phyloP scores from a whole-genome alignment of 2,888 invertebrate species.

The Branchellion lobata region DNA sequence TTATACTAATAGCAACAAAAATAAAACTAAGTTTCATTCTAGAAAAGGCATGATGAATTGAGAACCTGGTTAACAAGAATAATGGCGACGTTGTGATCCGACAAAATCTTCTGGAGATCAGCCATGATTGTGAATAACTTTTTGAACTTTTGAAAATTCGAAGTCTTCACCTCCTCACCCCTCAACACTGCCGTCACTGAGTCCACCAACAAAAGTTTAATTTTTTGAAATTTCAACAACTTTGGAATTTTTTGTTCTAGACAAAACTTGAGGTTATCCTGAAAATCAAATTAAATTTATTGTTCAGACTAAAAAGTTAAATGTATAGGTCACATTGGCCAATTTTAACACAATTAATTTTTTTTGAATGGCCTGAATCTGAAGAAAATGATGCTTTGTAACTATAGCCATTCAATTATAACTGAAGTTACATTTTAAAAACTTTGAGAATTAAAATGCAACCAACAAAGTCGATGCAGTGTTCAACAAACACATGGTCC shows the following conservation, averaged over 20 bases:
- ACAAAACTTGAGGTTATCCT: constrained; percentile 57
- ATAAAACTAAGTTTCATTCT: no score
- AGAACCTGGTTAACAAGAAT: constrained; percentile 76
- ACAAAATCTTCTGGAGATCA: constrained; percentile 67
- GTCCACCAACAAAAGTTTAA: constrained; percentile 73
- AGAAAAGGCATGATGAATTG: no score
- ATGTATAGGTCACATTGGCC: no score
- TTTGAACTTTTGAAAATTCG: constrained; percentile 55
- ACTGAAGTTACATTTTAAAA: no score
- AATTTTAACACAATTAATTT: no score
- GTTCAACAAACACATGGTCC: constrained; percentile 71
- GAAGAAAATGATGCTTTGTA: no score
- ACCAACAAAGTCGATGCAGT: constrained; percentile 69
- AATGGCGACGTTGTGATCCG: constrained; percentile 67
- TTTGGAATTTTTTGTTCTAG: constrained; percentile 66
- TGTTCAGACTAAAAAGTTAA: not conserved
- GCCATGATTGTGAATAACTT: constrained; percentile 64
- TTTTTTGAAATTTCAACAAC: constrained; percentile 65
- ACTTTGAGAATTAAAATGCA: no score
- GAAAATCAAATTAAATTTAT: constrained; percentile 29
- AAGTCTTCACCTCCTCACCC: constrained; percentile 58
- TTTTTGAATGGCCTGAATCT: no score
- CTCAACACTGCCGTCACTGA: constrained; percentile 74
- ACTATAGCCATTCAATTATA: no score
- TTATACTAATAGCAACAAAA: no score